These are phyloP conservation scores for Akabosia matsudoensis DNA, from an alignment of 1,140 invertebrate species.

Conservation along the genomic window DNA sequence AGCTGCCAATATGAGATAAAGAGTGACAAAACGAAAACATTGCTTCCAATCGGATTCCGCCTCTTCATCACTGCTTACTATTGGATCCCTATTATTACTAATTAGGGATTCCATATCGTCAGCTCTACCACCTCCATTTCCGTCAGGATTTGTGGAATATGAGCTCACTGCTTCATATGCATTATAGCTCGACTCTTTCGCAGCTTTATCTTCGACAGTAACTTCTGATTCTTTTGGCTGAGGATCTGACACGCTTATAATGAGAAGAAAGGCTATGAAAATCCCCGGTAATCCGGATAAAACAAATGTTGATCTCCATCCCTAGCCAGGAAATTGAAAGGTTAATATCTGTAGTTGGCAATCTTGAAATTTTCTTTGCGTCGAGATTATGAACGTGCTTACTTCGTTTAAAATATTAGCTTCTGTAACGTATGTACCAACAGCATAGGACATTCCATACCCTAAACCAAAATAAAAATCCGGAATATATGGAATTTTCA, in stretches of 20 bases:
- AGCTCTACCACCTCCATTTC: not conserved
- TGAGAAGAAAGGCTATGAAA: slow-evolving; percentile 68
- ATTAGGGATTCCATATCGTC: slow-evolving; percentile 4
- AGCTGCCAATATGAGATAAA: slow-evolving; percentile 78
- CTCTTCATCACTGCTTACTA: not conserved
- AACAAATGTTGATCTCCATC: slow-evolving; percentile 84
- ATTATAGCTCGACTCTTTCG: slow-evolving; percentile 6
- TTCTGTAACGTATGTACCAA: slow-evolving; percentile 80
- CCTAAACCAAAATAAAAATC: slow-evolving; percentile 49
- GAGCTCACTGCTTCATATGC: slow-evolving; percentile 11
- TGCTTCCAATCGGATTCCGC: not conserved
- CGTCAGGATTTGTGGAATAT: slow-evolving; percentile 1
- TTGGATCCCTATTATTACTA: not conserved
- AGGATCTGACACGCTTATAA: slow-evolving; percentile 74
- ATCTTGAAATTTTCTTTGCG: not conserved
- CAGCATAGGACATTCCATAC: slow-evolving; percentile 86
- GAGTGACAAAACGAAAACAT: slow-evolving; percentile 69
- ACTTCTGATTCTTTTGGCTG: not conserved
- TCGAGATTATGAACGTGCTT: slow-evolving; percentile 37
- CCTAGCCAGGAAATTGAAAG: slow-evolving; percentile 55
- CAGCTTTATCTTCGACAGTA: slow-evolving; percentile 1
- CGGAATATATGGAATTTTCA: too few relatives aligned
- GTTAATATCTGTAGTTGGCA: too few relatives aligned
- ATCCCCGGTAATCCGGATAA: slow-evolving; percentile 76
- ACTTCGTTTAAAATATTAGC: slow-evolving; percentile 72